Evolutionary conservation across 2,113 vertebrate species (phyloP).

Genomic region (Cheirogaleus medius): DNA sequence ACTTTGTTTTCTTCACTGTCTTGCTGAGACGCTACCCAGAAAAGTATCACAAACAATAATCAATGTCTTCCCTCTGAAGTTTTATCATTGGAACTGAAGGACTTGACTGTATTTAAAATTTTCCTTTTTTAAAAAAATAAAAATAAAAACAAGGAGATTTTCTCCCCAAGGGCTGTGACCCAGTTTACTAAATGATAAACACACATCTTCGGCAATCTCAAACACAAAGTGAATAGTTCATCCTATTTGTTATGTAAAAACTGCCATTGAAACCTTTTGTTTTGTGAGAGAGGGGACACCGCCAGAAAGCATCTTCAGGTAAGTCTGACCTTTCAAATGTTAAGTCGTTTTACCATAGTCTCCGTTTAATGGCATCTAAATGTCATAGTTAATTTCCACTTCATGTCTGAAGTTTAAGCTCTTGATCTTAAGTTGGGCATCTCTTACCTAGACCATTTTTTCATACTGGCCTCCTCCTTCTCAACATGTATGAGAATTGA

Average conservation of each 20-base stretch:
- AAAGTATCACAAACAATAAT: background rate
- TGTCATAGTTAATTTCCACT: slow-evolving; percentile 19
- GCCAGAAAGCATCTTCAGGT: background rate
- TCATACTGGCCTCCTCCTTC: background rate
- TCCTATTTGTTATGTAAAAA: slow-evolving; percentile 6
- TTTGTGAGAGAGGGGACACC: background rate
- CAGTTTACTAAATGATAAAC: slow-evolving; percentile 11
- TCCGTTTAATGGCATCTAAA: background rate
- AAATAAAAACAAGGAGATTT: background rate
- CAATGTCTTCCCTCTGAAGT: background rate
- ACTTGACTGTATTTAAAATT: background rate
- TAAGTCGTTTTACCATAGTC: background rate
- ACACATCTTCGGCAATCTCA: background rate
- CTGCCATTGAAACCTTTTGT: background rate
- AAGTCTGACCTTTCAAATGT: slow-evolving; percentile 27
- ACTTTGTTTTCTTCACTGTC: background rate
- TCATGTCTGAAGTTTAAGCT: background rate
- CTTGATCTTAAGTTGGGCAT: slow-evolving; percentile 10
- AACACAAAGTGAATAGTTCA: background rate
- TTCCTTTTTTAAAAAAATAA: background rate
- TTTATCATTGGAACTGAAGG: background rate
- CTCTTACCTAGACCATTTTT: background rate
- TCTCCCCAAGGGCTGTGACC: background rate
- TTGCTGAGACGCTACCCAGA: background rate
- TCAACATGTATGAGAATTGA: background rate